Base-by-base conservation (phyloP, 2,888 invertebrate genomes). In the Drosophila nigritarsus region DNA sequence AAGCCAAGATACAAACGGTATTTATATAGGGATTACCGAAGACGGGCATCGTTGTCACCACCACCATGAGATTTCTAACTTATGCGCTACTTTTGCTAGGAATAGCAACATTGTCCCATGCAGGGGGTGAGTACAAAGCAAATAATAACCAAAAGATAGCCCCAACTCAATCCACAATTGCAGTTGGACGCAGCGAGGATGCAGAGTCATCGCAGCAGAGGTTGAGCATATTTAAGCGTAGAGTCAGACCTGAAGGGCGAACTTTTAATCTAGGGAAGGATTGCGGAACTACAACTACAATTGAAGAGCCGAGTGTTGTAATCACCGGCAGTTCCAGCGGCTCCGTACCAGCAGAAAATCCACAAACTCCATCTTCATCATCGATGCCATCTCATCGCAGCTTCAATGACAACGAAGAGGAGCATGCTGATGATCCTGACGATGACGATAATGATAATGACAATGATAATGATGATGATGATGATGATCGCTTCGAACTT, bases 51-150 rank as follows among this genome's bases (percentile, higher is more conserved):
- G 7, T 45, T 45, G 20, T 49, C n/a, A 29, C 27, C 24, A 18
- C 27, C 55, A 55, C 8, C 8, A 84, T 84, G 84, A 83, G 82
- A 71, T 76, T 73, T 42, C 18, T 83, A 9, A 60, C 40, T 58
- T 68, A 38, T 51, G 60, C 79, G 24, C 29, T 86, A 34, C 51
- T 84, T 48, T 30, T 84, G 61, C 64, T 86, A n/a, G 65, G 71
- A 40, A 67, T 76, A 65, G 73, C 83, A 13, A 68, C 51, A 15
- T 32, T 81, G 24, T 71, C 71, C 65, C 72, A 74, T 18, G 89
- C 84, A 9, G 87, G 69, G 30, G 89, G 84, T 84, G 55, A 88
- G 83, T 54, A 45, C n/a, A 4, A 24, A 30, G 5, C 15, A 4
- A n/a, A n/a, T 11, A 11, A 36, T 54, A 11, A 54, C 36, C 27